phyloP scores from a whole-genome alignment of 2,888 invertebrate genomes.

The Frankliniella fusca region DNA sequence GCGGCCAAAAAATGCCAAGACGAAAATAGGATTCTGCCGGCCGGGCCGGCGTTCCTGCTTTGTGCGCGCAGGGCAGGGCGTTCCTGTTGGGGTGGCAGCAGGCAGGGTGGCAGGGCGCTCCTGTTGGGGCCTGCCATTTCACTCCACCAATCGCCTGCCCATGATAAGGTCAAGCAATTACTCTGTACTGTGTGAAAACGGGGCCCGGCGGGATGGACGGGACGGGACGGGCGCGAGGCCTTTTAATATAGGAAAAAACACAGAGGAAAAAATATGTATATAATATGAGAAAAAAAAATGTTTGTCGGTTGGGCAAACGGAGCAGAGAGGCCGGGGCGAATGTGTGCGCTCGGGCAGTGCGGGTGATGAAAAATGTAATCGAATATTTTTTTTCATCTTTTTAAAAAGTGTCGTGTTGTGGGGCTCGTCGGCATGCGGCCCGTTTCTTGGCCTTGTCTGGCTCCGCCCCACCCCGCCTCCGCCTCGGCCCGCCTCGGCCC shows the following conservation, averaged over 20 bases:
- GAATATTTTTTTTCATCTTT: not conserved
- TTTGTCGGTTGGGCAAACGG: not conserved
- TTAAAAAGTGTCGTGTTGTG: no score
- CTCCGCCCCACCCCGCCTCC: no score
- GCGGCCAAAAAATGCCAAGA: no score
- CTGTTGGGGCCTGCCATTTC: not conserved
- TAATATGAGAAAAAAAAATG: not conserved
- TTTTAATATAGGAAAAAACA: not conserved
- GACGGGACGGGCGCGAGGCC: no score
- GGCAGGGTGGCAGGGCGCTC: no score
- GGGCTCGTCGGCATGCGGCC: no score
- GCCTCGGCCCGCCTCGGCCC: no score
- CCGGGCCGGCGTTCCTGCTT: no score
- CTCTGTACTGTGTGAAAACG: not conserved
- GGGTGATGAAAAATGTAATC: constrained; percentile 14
- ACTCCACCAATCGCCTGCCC: not conserved
- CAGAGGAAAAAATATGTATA: not conserved
- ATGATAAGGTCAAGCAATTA: not conserved
- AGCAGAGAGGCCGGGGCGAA: not conserved
- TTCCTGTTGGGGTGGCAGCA: no score
- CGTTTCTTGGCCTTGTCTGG: no score
- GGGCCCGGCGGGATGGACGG: not conserved
- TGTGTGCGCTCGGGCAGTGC: not conserved
- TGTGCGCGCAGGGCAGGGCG: no score
- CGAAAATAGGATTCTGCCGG: no score